Conservation (phyloP, 2,888 invertebrate genomes). For the Hoplodrina ambigua region DNA sequence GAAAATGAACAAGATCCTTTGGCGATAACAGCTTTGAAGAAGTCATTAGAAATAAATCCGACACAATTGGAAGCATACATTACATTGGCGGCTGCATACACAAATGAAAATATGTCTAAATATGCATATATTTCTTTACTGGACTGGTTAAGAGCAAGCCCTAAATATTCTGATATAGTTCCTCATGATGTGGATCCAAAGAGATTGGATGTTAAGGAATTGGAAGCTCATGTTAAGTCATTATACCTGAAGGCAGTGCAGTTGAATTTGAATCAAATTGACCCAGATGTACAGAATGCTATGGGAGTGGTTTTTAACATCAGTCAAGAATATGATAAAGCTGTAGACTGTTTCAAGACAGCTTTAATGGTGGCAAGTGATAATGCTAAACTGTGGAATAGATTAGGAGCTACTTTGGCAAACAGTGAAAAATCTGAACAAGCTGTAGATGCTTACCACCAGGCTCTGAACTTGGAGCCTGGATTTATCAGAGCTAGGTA, state of each 20-base stretch:
- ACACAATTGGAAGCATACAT: constrained; percentile 95
- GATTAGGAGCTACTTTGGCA: constrained; percentile 98
- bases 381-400: constrained; percentile 98
- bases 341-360: constrained; percentile 98
- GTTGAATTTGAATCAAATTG: constrained; percentile 93
- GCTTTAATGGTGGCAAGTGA: constrained; percentile 95
- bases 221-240: constrained; percentile 92
- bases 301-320: constrained; percentile 98
- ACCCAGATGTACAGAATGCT: constrained; percentile 98
- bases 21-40: constrained; percentile 97
- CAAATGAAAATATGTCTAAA: constrained; percentile 98
- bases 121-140: constrained; percentile 96
- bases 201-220: constrained; percentile 83
- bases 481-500: constrained; percentile 99
- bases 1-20: constrained; percentile 99
- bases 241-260: constrained; percentile 95
- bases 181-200: constrained; percentile 87
- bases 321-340: constrained; percentile 98
- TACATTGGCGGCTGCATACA: constrained; percentile 97
- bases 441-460: constrained; percentile 98
- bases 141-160: constrained; percentile 94
- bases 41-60: constrained; percentile 95
- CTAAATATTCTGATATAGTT: constrained; percentile 94
- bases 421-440: constrained; percentile 98
- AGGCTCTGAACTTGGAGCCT: constrained; percentile 97